Evolutionary conservation across 2,113 vertebrate species (phyloP).

Genomic region (Nycticorax nycticorax): DNA sequence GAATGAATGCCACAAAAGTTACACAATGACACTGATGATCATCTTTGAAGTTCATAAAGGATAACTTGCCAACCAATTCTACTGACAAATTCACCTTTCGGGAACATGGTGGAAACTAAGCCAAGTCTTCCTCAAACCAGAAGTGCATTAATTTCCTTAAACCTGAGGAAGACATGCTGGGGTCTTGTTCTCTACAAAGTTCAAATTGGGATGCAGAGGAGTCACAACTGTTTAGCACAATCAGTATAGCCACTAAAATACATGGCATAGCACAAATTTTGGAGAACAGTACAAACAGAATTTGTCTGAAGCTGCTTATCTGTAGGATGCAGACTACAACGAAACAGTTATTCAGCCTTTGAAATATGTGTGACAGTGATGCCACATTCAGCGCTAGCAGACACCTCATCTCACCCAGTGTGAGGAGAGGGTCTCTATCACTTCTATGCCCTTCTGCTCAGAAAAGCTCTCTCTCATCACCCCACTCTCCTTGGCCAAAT

Average conservation of each 20-base stretch:
- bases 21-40: neutral
- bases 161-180: neutral
- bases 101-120: neutral
- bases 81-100: neutral
- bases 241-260: neutral
- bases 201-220: neutral
- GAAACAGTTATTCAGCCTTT: neutral
- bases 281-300: neutral
- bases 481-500: neutral
- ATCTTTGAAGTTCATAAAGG: neutral
- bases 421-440: neutral
- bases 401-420: neutral
- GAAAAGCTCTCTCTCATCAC: neutral
- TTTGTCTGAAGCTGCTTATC: neutral
- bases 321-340: neutral
- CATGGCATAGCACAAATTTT: neutral
- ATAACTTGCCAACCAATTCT: neutral
- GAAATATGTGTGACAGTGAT: neutral
- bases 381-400: neutral
- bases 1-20: neutral
- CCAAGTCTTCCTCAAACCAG: neutral
- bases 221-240: neutral
- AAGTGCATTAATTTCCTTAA: neutral
- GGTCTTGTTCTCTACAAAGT: neutral
- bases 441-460: neutral